A percentile compares a stretch with the other conserved stretches of the same genome.
phyloP scores from a whole-genome alignment of 2,797 vertebrate species.

The Emys orbicularis region DNA sequence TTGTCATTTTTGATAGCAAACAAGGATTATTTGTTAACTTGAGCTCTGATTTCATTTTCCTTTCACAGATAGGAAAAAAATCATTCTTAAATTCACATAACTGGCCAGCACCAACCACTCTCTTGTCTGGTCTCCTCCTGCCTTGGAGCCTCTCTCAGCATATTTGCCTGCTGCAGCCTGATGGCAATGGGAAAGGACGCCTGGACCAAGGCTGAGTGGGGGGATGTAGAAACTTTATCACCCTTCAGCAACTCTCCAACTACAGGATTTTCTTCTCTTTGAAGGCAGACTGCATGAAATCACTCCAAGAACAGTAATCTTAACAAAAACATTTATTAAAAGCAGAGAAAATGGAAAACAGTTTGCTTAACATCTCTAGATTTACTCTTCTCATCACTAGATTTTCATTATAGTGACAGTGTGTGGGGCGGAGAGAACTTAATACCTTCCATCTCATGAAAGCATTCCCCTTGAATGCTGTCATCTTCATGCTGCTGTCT shows the following conservation, averaged over 20 bases:
- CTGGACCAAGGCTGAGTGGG: accelerated
- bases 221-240: not conserved
- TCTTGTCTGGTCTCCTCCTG: too few relatives aligned
- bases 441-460: not conserved
- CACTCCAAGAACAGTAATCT: not conserved
- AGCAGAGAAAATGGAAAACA: not conserved
- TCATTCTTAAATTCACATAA: not conserved
- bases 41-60: not conserved
- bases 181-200: not conserved
- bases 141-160: too few relatives aligned
- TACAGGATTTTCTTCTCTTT: not conserved
- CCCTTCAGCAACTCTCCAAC: not conserved
- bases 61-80: not conserved
- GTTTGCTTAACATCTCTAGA: not conserved
- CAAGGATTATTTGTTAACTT: not conserved
- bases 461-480: not conserved
- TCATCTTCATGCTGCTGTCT: not conserved
- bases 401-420: not conserved
- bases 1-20: not conserved
- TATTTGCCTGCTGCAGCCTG: not conserved
- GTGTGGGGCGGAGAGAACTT: not conserved
- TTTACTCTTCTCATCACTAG: not conserved
- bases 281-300: not conserved
- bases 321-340: not conserved
- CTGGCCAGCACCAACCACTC: not conserved